Evolutionary conservation across 2,888 invertebrate species (phyloP), one percentile per base, ranked within the genome.

Genomic region (Diloba caeruleocephala): DNA sequence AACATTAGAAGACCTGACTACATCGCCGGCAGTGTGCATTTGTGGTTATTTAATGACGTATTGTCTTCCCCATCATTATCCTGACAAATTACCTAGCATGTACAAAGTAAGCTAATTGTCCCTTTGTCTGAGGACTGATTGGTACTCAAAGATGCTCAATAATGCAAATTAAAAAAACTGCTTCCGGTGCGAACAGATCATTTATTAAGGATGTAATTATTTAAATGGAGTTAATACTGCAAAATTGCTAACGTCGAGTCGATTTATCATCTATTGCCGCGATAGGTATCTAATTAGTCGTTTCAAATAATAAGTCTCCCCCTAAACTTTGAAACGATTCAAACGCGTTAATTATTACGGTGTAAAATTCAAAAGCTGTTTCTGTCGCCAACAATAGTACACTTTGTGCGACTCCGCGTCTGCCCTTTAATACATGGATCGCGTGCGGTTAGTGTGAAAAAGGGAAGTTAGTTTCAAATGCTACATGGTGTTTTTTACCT

Each of bases 381-480:
- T 55, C 21, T 55, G 42, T 12, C 42, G 38, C 23, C 51, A 41
- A 58, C 63, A 56, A 58, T 56, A 42, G 52, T 21, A 49, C 53
- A 59, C 43, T 57, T 52, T 38, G 58, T 38, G 19, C 28, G 38
- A 29, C 46, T 52, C 53, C 29, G 57, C 49, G 38, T 31, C 43
- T 63, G 66, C 65, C 58, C 74, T 76, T 73, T 81, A 78, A 82
- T 76, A 74, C 60, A 49, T 37, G 50, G 51, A 71, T 84, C 71
- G 85, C 85, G 84, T 83, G 84, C 70, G 37, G 45, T 48, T 41
- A 54, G 74, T 71, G 78, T 70, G 76, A 78, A 78, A n/a, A 72
- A 74, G 67, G 67, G 55, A 68, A 75, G 70, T 76, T 70, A 49
- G 64, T 61, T 64, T 65, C 59, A 49, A 62, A 55, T 60, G 69